These are phyloP conservation scores for Sebastes jordani DNA, from an alignment of 2,797 vertebrate genomes.

Conservation along the genomic window DNA sequence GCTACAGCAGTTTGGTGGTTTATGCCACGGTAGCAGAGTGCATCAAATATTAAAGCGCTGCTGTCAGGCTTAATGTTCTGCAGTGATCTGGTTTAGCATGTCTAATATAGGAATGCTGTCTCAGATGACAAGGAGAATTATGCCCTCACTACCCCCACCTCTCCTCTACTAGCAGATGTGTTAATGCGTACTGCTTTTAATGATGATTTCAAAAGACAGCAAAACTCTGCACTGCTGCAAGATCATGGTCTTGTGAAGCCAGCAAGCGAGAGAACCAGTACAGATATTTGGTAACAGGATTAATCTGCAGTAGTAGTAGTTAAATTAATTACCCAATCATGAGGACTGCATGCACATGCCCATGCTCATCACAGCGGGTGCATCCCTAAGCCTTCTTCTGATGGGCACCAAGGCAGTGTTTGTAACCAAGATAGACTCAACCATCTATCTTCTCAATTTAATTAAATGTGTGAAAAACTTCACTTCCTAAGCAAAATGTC, in stretches of 20 bases:
- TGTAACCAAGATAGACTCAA: not conserved
- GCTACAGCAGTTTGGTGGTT: conserved; percentile 56
- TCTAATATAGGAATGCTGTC: conserved; percentile 74
- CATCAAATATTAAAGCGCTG: conserved; percentile 80
- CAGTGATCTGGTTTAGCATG: conserved; percentile 80
- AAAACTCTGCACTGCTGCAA: conserved; percentile 35
- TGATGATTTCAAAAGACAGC: conserved; percentile 67
- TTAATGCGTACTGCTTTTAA: conserved; percentile 67
- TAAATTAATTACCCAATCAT: conserved; percentile 44
- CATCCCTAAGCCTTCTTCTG: not conserved
- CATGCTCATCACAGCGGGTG: conserved; percentile 14
- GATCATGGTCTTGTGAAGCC: conserved; percentile 40
- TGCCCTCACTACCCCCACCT: conserved; percentile 36
- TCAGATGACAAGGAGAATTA: conserved; percentile 72
- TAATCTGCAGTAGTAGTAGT: conserved; percentile 13
- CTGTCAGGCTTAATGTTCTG: conserved; percentile 79
- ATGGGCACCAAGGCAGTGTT: conserved; percentile 7
- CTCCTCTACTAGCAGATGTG: conserved; percentile 50
- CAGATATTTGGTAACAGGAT: conserved; percentile 52
- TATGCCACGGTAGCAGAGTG: conserved; percentile 64
- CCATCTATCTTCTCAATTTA: not conserved
- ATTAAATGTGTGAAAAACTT: not conserved
- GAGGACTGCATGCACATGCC: conserved; percentile 1
- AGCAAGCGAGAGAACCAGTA: conserved; percentile 16
- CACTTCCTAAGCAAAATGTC: not conserved